phyloP scores from a whole-genome alignment of 2,888 invertebrate species.

The Tipula helvola region DNA sequence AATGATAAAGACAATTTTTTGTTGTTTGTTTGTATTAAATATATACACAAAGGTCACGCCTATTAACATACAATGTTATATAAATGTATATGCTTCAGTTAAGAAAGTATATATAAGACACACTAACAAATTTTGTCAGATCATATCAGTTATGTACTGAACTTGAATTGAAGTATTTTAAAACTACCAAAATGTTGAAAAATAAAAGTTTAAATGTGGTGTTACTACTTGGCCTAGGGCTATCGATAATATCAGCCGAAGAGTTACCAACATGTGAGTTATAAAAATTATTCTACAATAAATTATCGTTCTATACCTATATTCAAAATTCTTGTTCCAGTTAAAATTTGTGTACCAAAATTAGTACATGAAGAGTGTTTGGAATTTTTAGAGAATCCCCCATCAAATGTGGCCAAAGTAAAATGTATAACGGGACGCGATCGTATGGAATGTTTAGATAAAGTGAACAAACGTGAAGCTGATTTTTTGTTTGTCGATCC shows the following conservation, averaged over 20 bases:
- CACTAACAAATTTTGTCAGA: not conserved
- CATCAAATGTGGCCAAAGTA: slow-evolving; percentile 41
- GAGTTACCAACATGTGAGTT: not conserved
- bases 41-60: not conserved
- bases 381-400: slow-evolving; percentile 48
- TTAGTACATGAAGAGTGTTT: slow-evolving; percentile 48
- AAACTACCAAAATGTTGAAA: not conserved
- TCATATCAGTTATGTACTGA: not conserved
- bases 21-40: not conserved
- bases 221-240: not conserved
- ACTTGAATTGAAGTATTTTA: not conserved
- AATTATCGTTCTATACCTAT: not conserved
- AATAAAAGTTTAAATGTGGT: not conserved
- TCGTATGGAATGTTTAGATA: slow-evolving; percentile 62
- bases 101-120: not conserved
- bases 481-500: slow-evolving; percentile 76
- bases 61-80: not conserved
- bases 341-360: slow-evolving; percentile 63
- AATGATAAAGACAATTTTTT: not conserved
- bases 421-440: slow-evolving; percentile 60
- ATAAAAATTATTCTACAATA: not conserved
- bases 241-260: not conserved
- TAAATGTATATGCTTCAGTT: not conserved
- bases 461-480: slow-evolving; percentile 62
- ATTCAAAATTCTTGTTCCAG: slow-evolving; percentile 32